A percentile compares a stretch with the other conserved stretches of the same genome.
These are phyloP conservation scores for Sus scrofa DNA, from an alignment of 2,113 vertebrate species.

Conservation along the genomic window T2T-Sscrofa CM000820.6:41222001-41222500, in stretches of 20 bases:
- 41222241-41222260: background rate
- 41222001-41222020: background rate
- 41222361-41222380: background rate
- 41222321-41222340: background rate
- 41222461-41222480: too few relatives aligned
- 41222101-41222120: background rate
- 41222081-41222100: background rate
- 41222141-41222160: background rate
- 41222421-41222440: background rate
- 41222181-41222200: slow-evolving; percentile 3
- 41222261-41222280: background rate
- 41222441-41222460: background rate
- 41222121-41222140: background rate
- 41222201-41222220: background rate
- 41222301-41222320: background rate
- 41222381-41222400: fast-evolving
- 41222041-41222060: background rate
- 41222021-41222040: fast-evolving
- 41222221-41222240: fast-evolving
- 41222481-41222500: background rate
- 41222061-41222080: background rate
- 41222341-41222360: background rate
- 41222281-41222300: background rate
- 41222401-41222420: background rate
- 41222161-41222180: background rate